phyloP scores from a whole-genome alignment of 2,888 invertebrate genomes.

The Drosophila vallismaia region DNA sequence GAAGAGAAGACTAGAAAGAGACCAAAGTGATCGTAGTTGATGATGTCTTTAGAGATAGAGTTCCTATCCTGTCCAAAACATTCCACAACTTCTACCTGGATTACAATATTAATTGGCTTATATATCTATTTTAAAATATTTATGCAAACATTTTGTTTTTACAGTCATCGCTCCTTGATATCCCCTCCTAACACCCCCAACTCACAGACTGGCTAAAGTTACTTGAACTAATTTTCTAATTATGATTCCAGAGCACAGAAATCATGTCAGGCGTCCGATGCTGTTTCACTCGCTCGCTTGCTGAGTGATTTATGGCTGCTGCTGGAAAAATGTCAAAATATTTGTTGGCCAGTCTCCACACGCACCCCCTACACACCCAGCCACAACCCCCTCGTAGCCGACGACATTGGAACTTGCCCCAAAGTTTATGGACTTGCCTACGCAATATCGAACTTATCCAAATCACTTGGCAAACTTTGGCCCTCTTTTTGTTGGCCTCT shows the following conservation, averaged over 20 bases:
- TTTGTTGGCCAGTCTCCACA: constrained; percentile 51
- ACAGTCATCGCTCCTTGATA: too few species aligned
- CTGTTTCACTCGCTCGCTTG: constrained; percentile 56
- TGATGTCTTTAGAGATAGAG: too few species aligned
- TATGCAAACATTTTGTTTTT: too few species aligned
- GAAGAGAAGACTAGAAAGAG: not conserved
- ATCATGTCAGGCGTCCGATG: constrained; percentile 74
- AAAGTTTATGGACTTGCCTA: constrained; percentile 41
- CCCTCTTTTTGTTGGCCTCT: constrained; percentile 22
- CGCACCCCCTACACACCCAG: not conserved
- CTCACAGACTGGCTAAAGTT: not conserved
- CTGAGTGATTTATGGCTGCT: constrained; percentile 83
- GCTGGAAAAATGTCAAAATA: constrained; percentile 83
- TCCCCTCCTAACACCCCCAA: too few species aligned
- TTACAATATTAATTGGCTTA: too few species aligned
- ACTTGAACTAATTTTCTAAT: constrained; percentile 81
- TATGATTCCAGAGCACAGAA: constrained; percentile 81
- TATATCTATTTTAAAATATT: too few species aligned
- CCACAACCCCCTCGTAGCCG: not conserved
- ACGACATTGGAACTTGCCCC: constrained; percentile 3
- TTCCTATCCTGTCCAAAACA: too few species aligned
- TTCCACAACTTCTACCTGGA: too few species aligned
- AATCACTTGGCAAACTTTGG: constrained; percentile 56
- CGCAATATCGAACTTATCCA: constrained; percentile 68
- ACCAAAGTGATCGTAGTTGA: not conserved